Percentiles rank a stretch among this genome's conserved stretches.
Conservation (phyloP, 2,888 invertebrate species). For the Amblyjoppa proteus region DNA sequence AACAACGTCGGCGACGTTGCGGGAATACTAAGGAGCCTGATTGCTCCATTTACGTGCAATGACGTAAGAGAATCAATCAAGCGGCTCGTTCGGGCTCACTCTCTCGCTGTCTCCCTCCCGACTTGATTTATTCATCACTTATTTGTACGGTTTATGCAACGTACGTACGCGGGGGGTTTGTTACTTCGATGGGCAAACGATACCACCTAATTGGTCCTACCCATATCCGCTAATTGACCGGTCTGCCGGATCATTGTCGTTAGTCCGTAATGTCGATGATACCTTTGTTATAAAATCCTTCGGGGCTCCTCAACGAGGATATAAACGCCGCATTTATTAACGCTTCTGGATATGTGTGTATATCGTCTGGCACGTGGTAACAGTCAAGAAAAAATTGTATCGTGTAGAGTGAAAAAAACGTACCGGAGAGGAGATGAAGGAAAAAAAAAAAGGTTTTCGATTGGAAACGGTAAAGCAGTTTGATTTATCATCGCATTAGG, state of each 20-base stretch:
- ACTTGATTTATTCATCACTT: slow-evolving; percentile 68
- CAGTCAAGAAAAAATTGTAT: slow-evolving; percentile 59
- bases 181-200: slow-evolving; percentile 59
- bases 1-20: slow-evolving; percentile 67
- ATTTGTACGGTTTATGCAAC: slow-evolving; percentile 67
- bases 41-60: slow-evolving; percentile 69
- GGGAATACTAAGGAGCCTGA: slow-evolving; percentile 68
- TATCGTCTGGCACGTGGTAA: slow-evolving; percentile 53
- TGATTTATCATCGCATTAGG: slow-evolving; percentile 73
- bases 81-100: slow-evolving; percentile 49
- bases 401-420: slow-evolving; percentile 51
- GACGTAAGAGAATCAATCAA: slow-evolving; percentile 68
- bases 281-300: slow-evolving; percentile 17
- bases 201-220: slow-evolving; percentile 60
- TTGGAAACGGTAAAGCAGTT: slow-evolving; percentile 71
- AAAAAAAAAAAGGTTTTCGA: slow-evolving; percentile 63
- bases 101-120: slow-evolving; percentile 22
- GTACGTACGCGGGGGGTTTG: slow-evolving; percentile 32
- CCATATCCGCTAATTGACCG: slow-evolving; percentile 64
- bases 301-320: slow-evolving; percentile 60
- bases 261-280: not conserved
- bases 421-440: slow-evolving; percentile 20
- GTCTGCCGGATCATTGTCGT: slow-evolving; percentile 64
- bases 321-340: slow-evolving; percentile 67
- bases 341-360: slow-evolving; percentile 46